Evolutionary conservation across 2,797 vertebrate genomes (phyloP).

Genomic region (Corythornis leucogaster): DNA sequence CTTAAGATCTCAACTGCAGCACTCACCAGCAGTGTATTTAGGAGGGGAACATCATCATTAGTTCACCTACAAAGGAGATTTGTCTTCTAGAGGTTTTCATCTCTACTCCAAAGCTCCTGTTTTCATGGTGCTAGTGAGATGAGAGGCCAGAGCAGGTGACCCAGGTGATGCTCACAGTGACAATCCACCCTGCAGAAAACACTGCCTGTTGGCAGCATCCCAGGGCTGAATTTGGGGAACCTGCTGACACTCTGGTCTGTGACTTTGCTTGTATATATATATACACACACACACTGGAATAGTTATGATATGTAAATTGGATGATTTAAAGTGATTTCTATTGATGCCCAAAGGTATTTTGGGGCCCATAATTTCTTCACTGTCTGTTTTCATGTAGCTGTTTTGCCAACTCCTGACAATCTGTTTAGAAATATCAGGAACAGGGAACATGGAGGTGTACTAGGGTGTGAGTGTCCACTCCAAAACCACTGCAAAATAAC

Average conservation of each 20-base stretch:
- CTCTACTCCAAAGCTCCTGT: not conserved
- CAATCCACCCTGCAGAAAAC: not conserved
- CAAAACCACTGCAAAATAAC: slow-evolving; percentile 44
- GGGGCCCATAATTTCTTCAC: not conserved
- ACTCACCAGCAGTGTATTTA: not conserved
- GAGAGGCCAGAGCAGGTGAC: not conserved
- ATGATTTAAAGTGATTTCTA: slow-evolving; percentile 55
- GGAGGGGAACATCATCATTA: not conserved
- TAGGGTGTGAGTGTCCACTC: not conserved
- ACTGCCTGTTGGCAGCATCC: not conserved
- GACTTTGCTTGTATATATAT: slow-evolving; percentile 3
- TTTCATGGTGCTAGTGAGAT: not conserved
- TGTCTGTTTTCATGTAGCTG: slow-evolving; percentile 18
- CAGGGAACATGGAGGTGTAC: slow-evolving; percentile 16
- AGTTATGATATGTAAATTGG: not conserved
- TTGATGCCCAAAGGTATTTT: slow-evolving; percentile 47
- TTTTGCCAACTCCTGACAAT: slow-evolving; percentile 36
- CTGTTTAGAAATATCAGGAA: slow-evolving; percentile 33
- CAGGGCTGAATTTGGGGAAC: not conserved
- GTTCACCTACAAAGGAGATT: not conserved
- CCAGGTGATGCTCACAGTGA: not conserved
- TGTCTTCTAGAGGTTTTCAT: not conserved
- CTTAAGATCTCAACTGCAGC: not conserved
- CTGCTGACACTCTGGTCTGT: not conserved
- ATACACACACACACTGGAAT: not conserved